Conservation (phyloP, 2,113 vertebrate genomes). For the Australoheros scitulus region DNA sequence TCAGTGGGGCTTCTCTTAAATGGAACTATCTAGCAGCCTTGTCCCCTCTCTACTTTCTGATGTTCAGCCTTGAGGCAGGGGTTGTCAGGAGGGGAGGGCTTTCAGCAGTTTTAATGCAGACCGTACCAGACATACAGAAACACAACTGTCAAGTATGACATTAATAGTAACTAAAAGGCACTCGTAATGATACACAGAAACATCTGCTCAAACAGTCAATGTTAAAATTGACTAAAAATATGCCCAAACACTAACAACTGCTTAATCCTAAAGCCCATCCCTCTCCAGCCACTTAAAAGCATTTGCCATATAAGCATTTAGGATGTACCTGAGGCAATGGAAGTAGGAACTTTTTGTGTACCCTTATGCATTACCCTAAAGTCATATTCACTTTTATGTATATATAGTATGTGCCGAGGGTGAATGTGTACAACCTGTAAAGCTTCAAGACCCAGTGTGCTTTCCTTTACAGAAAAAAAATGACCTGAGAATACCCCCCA, state of each 20-base stretch:
- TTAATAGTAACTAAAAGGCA: neutral
- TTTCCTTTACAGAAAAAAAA: conserved; percentile 37
- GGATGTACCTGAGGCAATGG: neutral
- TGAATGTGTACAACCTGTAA: neutral
- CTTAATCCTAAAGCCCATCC: neutral
- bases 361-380: neutral
- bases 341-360: neutral
- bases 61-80: conserved; percentile 58
- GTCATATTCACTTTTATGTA: neutral
- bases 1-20: conserved; percentile 71
- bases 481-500: conserved; percentile 34
- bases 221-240: too few relatives aligned
- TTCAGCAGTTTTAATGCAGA: neutral
- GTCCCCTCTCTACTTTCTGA: conserved; percentile 56
- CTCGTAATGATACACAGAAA: neutral
- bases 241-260: too few relatives aligned
- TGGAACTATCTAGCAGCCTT: conserved; percentile 65
- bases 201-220: neutral
- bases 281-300: neutral
- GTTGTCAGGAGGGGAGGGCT: neutral
- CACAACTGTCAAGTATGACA: neutral
- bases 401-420: neutral
- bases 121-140: conserved; percentile 25
- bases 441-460: conserved; percentile 2
- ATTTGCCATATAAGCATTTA: neutral